Percentiles rank a stretch among this genome's conserved stretches.
Conservation (phyloP, 2,113 vertebrate genomes). For the Cinclus cinclus region DNA sequence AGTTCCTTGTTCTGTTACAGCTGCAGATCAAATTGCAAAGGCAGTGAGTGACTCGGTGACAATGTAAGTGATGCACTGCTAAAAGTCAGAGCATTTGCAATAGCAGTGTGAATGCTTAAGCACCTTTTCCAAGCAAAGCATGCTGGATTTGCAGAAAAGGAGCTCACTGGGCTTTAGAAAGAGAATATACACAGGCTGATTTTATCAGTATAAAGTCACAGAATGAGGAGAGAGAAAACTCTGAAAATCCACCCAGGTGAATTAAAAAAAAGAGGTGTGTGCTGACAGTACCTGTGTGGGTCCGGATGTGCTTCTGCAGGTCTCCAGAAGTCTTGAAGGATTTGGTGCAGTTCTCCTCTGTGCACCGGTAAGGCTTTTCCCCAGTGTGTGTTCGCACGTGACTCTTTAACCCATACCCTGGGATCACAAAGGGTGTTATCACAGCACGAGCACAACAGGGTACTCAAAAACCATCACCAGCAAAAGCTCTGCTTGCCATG, state of each 20-base stretch:
- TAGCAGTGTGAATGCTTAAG: not conserved
- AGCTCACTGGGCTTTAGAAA: conserved; percentile 6
- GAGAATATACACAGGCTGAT: not conserved
- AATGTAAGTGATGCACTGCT: not conserved
- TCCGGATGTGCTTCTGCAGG: conserved; percentile 96
- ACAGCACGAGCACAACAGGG: not conserved
- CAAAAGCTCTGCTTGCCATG: not conserved
- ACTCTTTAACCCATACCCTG: conserved; percentile 96
- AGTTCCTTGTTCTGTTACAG: not conserved
- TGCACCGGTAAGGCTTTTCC: conserved; percentile 97
- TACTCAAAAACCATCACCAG: not conserved
- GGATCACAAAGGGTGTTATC: not conserved
- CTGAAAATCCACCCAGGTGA: not conserved
- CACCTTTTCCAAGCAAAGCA: not conserved
- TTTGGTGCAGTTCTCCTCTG: conserved; percentile 94
- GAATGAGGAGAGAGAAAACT: not conserved
- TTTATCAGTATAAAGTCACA: not conserved
- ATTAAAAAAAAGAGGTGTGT: not conserved
- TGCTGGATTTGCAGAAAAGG: not conserved
- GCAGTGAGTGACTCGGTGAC: not conserved
- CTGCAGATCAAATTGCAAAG: not conserved
- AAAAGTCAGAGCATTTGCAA: not conserved
- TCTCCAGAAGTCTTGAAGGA: conserved; percentile 99
- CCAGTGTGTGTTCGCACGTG: conserved; percentile 97
- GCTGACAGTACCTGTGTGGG: conserved; percentile 87